These are phyloP conservation scores for Patella pellucida DNA, from an alignment of 2,888 invertebrate species.

Conservation along the genomic window DNA sequence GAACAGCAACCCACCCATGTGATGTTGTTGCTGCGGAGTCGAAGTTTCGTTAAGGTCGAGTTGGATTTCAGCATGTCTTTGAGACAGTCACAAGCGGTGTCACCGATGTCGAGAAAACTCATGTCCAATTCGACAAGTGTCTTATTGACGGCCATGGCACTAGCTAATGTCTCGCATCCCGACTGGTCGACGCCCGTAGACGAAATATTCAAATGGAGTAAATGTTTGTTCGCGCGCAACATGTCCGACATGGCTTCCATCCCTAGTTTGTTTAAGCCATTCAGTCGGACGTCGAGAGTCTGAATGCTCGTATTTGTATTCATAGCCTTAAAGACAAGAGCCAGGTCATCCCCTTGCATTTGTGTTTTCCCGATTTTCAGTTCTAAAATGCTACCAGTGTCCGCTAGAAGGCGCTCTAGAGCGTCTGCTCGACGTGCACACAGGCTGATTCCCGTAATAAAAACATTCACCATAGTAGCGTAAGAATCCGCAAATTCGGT, in stretches of 20 bases:
- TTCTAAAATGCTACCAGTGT: constrained; percentile 61
- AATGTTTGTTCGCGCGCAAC: constrained; percentile 49
- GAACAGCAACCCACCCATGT: constrained; percentile 61
- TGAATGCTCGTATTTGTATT: constrained; percentile 49
- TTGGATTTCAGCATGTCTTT: constrained; percentile 58
- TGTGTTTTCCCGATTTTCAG: constrained; percentile 65
- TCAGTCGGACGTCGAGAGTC: constrained; percentile 63
- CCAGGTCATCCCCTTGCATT: constrained; percentile 55
- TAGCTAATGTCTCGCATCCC: constrained; percentile 52
- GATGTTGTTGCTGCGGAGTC: constrained; percentile 62
- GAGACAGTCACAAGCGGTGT: constrained; percentile 57
- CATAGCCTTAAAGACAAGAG: constrained; percentile 48
- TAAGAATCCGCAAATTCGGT: constrained; percentile 41
- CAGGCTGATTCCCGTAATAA: constrained; percentile 61
- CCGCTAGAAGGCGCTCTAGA: constrained; percentile 51
- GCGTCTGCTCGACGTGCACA: constrained; percentile 50
- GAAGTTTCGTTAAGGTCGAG: constrained; percentile 54
- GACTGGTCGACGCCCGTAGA: constrained; percentile 60
- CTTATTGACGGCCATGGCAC: constrained; percentile 50
- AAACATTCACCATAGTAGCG: constrained; percentile 63
- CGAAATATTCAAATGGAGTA: constrained; percentile 61
- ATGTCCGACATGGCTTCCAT: constrained; percentile 54
- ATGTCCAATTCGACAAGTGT: constrained; percentile 63
- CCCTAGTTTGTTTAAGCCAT: constrained; percentile 59
- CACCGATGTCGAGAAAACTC: constrained; percentile 66